Conservation (phyloP, 2,113 vertebrate species). For the Epinephelus cyanopodus region DNA sequence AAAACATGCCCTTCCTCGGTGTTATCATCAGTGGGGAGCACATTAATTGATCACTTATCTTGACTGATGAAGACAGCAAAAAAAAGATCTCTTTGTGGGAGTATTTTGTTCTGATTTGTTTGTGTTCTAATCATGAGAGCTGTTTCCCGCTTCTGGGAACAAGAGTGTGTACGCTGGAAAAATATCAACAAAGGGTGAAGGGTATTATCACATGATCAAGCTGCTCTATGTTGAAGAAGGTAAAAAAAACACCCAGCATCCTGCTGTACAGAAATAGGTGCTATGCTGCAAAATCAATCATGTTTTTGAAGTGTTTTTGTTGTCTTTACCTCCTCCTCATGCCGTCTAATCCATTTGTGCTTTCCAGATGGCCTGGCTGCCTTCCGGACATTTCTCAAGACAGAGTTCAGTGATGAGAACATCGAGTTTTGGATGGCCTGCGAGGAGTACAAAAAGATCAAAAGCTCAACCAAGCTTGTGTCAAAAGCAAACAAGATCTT, state of each 20-base stretch:
- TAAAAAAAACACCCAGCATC: not conserved
- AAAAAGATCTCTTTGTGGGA: constrained; percentile 20
- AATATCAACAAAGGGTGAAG: constrained; percentile 21
- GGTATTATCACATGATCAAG: constrained; percentile 7
- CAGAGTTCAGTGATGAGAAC: constrained; percentile 96
- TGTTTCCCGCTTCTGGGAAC: constrained; percentile 50
- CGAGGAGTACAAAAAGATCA: constrained; percentile 94
- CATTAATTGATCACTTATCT: constrained; percentile 67
- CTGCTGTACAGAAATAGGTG: constrained; percentile 9
- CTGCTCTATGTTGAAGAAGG: not conserved
- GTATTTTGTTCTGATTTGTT: constrained; percentile 46
- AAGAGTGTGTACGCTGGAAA: constrained; percentile 9
- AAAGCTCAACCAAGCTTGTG: constrained; percentile 87
- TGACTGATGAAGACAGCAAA: constrained; percentile 38
- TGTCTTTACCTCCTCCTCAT: constrained; percentile 3
- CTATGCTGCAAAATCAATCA: not conserved
- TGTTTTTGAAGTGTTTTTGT: constrained; percentile 15
- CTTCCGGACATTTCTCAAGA: constrained; percentile 93
- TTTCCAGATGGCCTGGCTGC: constrained; percentile 89
- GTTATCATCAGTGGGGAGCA: constrained; percentile 29
- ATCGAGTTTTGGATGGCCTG: constrained; percentile 98
- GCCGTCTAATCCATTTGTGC: constrained; percentile 12
- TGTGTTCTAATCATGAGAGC: constrained; percentile 38
- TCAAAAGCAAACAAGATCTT: constrained; percentile 93
- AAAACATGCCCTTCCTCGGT: constrained; percentile 66